phyloP scores from a whole-genome alignment of 2,797 vertebrate species.

The Synaphobranchus kaupii region DNA sequence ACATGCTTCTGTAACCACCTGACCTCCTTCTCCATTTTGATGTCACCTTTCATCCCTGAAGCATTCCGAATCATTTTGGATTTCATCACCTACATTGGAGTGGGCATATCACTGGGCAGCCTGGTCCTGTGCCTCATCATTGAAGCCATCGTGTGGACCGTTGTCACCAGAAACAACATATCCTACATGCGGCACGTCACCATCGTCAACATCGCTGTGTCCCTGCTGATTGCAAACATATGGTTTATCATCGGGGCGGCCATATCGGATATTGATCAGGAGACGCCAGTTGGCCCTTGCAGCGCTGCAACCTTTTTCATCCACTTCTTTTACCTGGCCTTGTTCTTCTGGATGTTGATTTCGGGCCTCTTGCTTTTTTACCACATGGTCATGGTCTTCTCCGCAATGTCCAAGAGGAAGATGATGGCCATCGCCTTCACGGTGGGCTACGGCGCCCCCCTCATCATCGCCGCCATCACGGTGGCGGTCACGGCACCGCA shows the following conservation, averaged over 20 bases:
- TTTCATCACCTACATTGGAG: constrained; percentile 79
- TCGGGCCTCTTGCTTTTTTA: constrained; percentile 87
- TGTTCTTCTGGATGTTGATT: constrained; percentile 94
- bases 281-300: constrained; percentile 63
- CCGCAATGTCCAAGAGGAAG: constrained; percentile 77
- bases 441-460: constrained; percentile 83
- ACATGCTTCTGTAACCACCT: constrained; percentile 81
- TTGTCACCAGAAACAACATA: constrained; percentile 79
- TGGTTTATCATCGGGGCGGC: constrained; percentile 82
- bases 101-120: constrained; percentile 81
- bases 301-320: constrained; percentile 81
- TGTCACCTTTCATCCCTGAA: constrained; percentile 67
- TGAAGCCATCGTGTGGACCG: constrained; percentile 84
- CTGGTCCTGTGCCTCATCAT: constrained; percentile 82
- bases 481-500: constrained; percentile 77
- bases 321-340: constrained; percentile 88
- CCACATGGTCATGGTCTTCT: constrained; percentile 83
- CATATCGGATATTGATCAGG: constrained; percentile 52
- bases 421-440: constrained; percentile 80
- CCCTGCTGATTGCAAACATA: constrained; percentile 82
- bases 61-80: constrained; percentile 36
- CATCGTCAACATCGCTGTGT: constrained; percentile 84
- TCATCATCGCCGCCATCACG: constrained; percentile 81
- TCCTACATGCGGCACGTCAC: constrained; percentile 85
- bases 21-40: constrained; percentile 89